These are phyloP conservation scores for Sinonovacula constricta DNA, from an alignment of 1,140 invertebrate species.

Conservation along the genomic window DNA sequence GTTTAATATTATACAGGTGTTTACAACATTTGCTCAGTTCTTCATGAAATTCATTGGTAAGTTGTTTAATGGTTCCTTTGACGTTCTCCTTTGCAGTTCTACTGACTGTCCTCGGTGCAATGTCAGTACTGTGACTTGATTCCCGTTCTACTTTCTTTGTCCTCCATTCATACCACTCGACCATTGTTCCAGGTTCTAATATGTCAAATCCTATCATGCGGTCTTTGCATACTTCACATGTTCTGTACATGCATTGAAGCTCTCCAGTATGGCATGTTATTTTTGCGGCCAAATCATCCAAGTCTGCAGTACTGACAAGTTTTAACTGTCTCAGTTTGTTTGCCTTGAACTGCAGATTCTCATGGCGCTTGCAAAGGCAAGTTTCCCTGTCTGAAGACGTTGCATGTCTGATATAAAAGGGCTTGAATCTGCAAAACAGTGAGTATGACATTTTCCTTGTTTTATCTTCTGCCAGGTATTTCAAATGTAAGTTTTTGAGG, in stretches of 20 bases:
- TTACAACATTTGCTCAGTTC: no score
- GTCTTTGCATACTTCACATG: no score
- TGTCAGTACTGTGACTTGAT: no score
- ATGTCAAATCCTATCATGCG: no score
- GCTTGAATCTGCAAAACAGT: conserved; percentile 11
- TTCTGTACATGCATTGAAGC: background rate
- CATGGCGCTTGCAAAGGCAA: conserved; percentile 15
- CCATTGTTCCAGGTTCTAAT: no score
- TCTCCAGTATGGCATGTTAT: background rate
- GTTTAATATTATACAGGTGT: conserved; percentile 19
- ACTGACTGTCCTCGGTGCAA: no score
- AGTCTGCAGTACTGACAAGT: conserved; percentile 2
- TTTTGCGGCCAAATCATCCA: background rate
- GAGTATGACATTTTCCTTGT: conserved; percentile 5
- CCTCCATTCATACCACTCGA: no score
- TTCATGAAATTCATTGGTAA: no score
- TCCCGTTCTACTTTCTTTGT: no score
- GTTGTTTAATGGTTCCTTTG: background rate
- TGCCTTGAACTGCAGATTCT: conserved; percentile 11
- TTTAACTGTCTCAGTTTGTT: conserved; percentile 17
- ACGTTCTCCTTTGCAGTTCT: background rate
- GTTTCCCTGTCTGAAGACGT: conserved; percentile 4
- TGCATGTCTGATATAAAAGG: conserved; percentile 3
- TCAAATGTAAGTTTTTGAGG: conserved; percentile 20
- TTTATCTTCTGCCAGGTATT: background rate